phyloP scores from a whole-genome alignment of 2,888 invertebrate species.

The Girardia tigrina region DNA sequence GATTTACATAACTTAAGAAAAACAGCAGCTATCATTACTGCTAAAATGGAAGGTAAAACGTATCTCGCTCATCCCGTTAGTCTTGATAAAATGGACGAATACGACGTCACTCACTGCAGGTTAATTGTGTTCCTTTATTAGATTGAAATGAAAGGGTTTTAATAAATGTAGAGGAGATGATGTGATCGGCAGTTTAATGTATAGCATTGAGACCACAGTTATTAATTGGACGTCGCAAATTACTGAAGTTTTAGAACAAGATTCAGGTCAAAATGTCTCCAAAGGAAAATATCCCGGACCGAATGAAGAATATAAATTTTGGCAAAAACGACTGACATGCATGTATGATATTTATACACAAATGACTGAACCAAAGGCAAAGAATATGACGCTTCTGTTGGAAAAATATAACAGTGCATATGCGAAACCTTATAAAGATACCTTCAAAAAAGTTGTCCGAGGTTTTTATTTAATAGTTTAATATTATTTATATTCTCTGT shows the following conservation, averaged over 20 bases:
- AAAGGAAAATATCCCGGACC: conserved; percentile 68
- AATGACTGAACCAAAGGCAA: conserved; percentile 52
- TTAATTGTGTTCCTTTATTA: not conserved
- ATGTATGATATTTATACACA: conserved; percentile 66
- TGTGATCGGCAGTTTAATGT: conserved; percentile 55
- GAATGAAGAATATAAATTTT: conserved; percentile 61
- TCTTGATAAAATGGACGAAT: conserved; percentile 24
- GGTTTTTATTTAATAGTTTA: too few species aligned
- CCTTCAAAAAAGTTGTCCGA: conserved; percentile 62
- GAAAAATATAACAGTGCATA: conserved; percentile 75
- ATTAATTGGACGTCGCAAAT: conserved; percentile 77
- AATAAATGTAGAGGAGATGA: conserved; percentile 31
- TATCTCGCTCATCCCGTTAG: conserved; percentile 30
- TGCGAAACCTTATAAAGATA: conserved; percentile 67
- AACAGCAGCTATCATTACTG: conserved; percentile 25
- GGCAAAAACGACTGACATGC: conserved; percentile 63
- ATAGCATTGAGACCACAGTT: conserved; percentile 74
- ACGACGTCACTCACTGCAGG: conserved; percentile 24
- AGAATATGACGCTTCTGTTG: conserved; percentile 70
- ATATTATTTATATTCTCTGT: too few species aligned
- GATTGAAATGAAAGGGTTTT: not conserved
- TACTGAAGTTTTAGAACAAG: conserved; percentile 72
- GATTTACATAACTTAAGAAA: conserved; percentile 30
- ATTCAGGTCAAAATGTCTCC: conserved; percentile 63
- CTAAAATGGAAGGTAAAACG: conserved; percentile 32